A percentile compares a stretch with the other conserved stretches of the same genome.
Evolutionary conservation across 2,113 vertebrate genomes (phyloP).

Genomic region (Podilymbus podiceps): DNA sequence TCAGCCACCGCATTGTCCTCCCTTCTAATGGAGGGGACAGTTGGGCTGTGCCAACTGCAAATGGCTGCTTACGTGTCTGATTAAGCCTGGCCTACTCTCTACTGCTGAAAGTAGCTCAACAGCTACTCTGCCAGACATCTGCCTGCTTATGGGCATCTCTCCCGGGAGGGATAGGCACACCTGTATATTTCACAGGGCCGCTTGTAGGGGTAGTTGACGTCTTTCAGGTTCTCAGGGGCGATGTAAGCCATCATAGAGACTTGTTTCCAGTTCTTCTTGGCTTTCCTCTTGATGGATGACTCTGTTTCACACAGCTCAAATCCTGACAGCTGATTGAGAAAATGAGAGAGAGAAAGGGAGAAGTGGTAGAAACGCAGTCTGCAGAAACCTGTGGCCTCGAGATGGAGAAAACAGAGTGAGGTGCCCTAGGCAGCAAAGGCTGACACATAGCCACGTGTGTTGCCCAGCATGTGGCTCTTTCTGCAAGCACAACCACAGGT

Average conservation of each 20-base stretch:
- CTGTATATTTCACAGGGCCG: slow-evolving; percentile 87
- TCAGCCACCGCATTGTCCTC: neutral
- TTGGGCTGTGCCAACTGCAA: neutral
- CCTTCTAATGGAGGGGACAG: neutral
- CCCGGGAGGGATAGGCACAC: slow-evolving; percentile 49
- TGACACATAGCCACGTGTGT: neutral
- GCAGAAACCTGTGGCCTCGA: neutral
- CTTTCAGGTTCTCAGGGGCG: slow-evolving; percentile 76
- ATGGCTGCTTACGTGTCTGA: rapidly evolving
- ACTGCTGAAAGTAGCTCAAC: neutral
- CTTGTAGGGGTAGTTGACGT: slow-evolving; percentile 68
- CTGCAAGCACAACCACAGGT: neutral
- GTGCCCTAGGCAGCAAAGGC: neutral
- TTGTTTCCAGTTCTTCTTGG: neutral
- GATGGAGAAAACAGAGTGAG: rapidly evolving
- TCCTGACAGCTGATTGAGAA: slow-evolving; percentile 78
- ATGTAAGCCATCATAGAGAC: slow-evolving; percentile 65
- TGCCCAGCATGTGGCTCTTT: rapidly evolving
- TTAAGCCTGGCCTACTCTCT: neutral
- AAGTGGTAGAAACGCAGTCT: neutral
- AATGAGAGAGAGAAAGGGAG: neutral
- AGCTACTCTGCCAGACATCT: neutral
- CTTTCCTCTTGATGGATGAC: slow-evolving; percentile 77
- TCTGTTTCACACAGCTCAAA: slow-evolving; percentile 86
- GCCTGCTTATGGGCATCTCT: neutral